phyloP scores from a whole-genome alignment of 2,888 invertebrate species.

The Erannis defoliaria region DNA sequence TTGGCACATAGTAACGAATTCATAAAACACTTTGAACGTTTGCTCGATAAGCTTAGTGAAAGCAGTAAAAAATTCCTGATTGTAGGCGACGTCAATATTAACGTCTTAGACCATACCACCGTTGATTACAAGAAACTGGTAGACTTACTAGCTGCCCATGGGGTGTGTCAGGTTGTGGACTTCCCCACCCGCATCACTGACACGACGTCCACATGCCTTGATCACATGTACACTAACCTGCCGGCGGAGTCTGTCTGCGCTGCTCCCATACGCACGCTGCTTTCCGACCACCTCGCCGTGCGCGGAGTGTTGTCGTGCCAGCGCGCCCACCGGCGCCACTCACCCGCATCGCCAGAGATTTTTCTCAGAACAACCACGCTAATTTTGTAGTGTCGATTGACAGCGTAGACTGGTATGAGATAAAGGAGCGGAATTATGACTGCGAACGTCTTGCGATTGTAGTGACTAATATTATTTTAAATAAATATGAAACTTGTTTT shows the following conservation, averaged over 20 bases:
- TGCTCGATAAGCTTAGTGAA: conserved; percentile 3
- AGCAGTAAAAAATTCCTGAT: not conserved
- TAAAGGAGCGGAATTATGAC: too few relatives aligned
- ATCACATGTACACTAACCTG: not conserved
- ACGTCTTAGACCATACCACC: too few relatives aligned
- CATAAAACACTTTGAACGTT: not conserved
- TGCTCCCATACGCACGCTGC: not conserved
- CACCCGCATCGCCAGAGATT: not conserved
- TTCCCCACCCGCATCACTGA: too few relatives aligned
- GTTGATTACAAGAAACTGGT: not conserved
- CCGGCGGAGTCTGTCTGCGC: not conserved
- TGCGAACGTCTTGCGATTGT: too few relatives aligned
- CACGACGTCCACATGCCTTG: not conserved
- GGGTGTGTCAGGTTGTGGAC: not conserved
- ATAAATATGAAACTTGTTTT: not conserved
- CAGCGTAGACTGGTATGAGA: too few relatives aligned
- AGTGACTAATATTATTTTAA: too few relatives aligned
- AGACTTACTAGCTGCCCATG: not conserved
- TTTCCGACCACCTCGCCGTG: not conserved
- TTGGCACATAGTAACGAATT: not conserved
- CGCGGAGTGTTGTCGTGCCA: not conserved
- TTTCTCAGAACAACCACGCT: not conserved
- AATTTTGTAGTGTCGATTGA: too few relatives aligned
- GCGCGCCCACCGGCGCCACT: not conserved
- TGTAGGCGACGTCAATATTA: not conserved